Evolutionary conservation across 2,888 invertebrate species (phyloP).

Genomic region (Ophion ellenae): DNA sequence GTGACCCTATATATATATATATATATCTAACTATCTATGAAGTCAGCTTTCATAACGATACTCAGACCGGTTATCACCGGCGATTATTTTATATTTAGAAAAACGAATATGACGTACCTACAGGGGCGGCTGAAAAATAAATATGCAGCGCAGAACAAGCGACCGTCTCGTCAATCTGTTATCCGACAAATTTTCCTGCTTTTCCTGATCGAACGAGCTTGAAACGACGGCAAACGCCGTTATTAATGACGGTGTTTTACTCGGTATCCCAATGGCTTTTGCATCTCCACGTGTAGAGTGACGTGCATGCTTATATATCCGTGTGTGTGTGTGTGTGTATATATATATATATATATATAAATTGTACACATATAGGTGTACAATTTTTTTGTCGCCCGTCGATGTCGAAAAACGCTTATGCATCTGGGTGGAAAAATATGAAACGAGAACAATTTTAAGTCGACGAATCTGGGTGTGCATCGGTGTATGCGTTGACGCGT

Average conservation of each 20-base stretch:
- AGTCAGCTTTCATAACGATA: background rate
- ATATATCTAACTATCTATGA: background rate
- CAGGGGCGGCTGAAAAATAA: slow-evolving; percentile 4
- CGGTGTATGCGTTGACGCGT: slow-evolving; percentile 26
- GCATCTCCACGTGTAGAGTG: background rate
- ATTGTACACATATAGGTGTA: background rate
- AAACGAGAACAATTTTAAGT: slow-evolving; percentile 59
- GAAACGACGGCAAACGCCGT: slow-evolving; percentile 42
- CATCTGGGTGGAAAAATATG: slow-evolving; percentile 53
- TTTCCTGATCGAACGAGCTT: slow-evolving; percentile 45
- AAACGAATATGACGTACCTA: background rate
- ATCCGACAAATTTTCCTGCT: slow-evolving; percentile 30
- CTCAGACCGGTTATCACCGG: background rate
- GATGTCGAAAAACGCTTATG: slow-evolving; percentile 60
- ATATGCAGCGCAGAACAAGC: background rate
- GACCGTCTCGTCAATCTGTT: slow-evolving; percentile 41
- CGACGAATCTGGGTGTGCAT: slow-evolving; percentile 15
- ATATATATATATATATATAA: background rate
- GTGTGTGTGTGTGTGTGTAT: background rate
- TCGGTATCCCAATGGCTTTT: slow-evolving; percentile 45
- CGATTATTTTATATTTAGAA: slow-evolving; percentile 24
- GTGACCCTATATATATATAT: no score
- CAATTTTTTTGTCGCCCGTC: slow-evolving; percentile 29
- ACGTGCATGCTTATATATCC: background rate
- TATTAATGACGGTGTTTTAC: slow-evolving; percentile 56